phyloP scores from a whole-genome alignment of 2,797 vertebrate species.

The Stomatorhinus walkeri region DNA sequence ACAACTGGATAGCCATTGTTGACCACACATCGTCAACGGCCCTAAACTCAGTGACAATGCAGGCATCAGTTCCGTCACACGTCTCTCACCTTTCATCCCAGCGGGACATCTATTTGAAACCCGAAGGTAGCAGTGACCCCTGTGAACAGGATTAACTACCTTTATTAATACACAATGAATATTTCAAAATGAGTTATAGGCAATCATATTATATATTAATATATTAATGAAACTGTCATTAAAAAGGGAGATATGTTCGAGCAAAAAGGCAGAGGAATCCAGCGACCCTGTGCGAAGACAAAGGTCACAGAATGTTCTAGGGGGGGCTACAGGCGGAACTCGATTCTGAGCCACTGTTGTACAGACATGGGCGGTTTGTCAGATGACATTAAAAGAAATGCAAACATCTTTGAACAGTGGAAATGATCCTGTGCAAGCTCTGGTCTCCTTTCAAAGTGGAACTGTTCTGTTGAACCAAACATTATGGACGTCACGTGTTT shows the following conservation, averaged over 20 bases:
- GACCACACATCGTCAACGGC: background rate
- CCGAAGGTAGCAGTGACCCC: background rate
- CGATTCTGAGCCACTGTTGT: background rate
- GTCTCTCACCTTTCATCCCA: background rate
- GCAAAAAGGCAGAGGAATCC: background rate
- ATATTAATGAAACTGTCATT: conserved; percentile 18
- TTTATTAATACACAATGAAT: conserved; percentile 19
- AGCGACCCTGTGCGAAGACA: background rate
- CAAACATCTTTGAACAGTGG: background rate
- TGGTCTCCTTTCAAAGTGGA: background rate
- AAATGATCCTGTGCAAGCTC: background rate
- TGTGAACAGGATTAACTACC: conserved; percentile 8
- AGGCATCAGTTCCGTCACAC: background rate
- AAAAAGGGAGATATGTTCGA: background rate
- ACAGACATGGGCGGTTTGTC: background rate
- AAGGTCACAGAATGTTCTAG: background rate
- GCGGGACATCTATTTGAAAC: background rate
- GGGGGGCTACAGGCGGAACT: background rate
- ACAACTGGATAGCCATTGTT: background rate
- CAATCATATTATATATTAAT: conserved; percentile 18
- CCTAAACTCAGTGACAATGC: background rate
- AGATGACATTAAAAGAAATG: background rate
- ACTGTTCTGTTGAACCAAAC: background rate
- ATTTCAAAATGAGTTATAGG: conserved; percentile 14
- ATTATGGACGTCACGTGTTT: background rate